phyloP scores from a whole-genome alignment of 2,797 vertebrate genomes.

The Notoglanidium macrostoma region DNA sequence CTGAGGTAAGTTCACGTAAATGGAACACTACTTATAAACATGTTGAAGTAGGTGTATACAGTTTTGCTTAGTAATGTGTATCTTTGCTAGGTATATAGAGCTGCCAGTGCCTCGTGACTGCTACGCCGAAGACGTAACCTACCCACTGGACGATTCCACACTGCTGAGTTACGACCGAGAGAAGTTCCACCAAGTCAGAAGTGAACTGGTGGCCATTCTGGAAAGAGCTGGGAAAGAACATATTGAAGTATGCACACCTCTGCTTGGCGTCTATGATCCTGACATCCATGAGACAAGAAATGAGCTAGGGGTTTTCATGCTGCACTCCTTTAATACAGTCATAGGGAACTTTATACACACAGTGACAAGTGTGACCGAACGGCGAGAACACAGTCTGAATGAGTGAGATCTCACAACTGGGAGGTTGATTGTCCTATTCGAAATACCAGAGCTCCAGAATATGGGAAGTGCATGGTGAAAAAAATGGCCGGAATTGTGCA shows the following conservation, averaged over 20 bases:
- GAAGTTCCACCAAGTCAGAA: constrained; percentile 76
- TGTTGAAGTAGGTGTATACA: not conserved
- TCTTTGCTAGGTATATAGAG: constrained; percentile 74
- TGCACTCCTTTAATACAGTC: constrained; percentile 84
- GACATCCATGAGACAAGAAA: constrained; percentile 90
- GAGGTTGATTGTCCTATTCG: not conserved
- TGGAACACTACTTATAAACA: not conserved
- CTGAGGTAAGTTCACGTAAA: constrained; percentile 65
- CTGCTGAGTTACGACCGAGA: constrained; percentile 79
- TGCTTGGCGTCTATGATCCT: constrained; percentile 87
- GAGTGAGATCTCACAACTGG: constrained; percentile 42
- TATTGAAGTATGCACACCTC: constrained; percentile 82
- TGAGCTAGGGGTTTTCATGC: constrained; percentile 85
- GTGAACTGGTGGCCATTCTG: constrained; percentile 79
- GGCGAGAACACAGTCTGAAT: constrained; percentile 61
- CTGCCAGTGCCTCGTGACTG: constrained; percentile 91
- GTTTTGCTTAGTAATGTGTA: not conserved
- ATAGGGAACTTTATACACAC: constrained; percentile 81
- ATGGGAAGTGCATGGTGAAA: not conserved
- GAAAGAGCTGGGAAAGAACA: constrained; percentile 76
- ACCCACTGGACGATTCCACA: constrained; percentile 83
- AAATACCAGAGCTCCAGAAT: not conserved
- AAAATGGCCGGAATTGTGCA: not conserved
- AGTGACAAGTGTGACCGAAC: constrained; percentile 61
- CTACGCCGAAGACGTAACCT: constrained; percentile 80